These are phyloP conservation scores for Stichopus horrens DNA, from an alignment of 53 echinoderm and acorn worm species.

Conservation along the genomic window DNA sequence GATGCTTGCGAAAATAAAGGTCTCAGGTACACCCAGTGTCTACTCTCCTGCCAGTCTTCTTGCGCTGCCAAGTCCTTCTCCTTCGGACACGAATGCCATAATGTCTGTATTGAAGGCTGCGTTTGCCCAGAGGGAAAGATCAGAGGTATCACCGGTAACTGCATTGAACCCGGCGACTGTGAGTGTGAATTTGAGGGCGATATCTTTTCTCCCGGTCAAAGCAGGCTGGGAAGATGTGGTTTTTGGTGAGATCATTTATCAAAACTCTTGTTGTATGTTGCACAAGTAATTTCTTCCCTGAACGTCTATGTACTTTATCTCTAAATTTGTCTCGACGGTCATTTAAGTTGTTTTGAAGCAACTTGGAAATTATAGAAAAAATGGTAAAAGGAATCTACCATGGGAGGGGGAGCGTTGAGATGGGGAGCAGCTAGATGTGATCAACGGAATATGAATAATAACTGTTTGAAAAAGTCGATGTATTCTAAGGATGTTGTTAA, in stretches of 20 bases:
- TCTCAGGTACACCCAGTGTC: conserved; percentile 72
- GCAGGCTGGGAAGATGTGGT: conserved; percentile 63
- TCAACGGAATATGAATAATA: too few species aligned
- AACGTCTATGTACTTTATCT: too few species aligned
- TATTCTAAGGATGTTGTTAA: too few species aligned
- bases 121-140: conserved; percentile 65
- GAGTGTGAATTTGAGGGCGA: conserved; percentile 56
- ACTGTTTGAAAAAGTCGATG: too few species aligned
- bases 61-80: conserved; percentile 62
- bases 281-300: too few species aligned
- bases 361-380: too few species aligned
- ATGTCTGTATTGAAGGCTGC: conserved; percentile 83
- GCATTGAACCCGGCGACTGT: conserved; percentile 58
- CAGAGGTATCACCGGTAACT: conserved; percentile 56
- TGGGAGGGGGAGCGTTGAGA: too few species aligned
- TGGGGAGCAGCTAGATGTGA: too few species aligned
- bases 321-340: too few species aligned
- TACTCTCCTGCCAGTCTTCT: conserved; percentile 65
- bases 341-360: too few species aligned
- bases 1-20: conserved; percentile 48
- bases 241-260: conserved; percentile 65
- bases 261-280: too few species aligned
- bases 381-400: too few species aligned
- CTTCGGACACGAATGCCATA: conserved; percentile 57
- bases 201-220: conserved; percentile 50